phyloP scores from a whole-genome alignment of 2,113 vertebrate genomes.

The Podilymbus podiceps region DNA sequence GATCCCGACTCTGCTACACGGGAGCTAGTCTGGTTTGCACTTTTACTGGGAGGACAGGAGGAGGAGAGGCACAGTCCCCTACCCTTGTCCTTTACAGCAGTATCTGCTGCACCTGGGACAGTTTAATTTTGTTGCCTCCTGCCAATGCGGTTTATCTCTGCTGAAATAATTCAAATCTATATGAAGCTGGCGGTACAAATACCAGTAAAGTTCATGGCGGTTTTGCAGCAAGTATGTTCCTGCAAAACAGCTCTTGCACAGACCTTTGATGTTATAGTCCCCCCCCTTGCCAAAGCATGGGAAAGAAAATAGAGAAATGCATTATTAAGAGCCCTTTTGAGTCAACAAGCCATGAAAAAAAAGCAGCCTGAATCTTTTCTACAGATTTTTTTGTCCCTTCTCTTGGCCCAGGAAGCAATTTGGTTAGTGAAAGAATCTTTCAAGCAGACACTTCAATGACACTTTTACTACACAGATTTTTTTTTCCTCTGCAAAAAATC shows the following conservation, averaged over 20 bases:
- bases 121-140: background rate
- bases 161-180: background rate
- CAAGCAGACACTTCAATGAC: background rate
- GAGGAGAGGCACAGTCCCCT: background rate
- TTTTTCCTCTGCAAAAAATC: background rate
- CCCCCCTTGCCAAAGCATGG: background rate
- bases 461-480: background rate
- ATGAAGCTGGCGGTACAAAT: background rate
- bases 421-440: background rate
- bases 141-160: background rate
- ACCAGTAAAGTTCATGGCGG: background rate
- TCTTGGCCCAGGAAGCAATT: background rate
- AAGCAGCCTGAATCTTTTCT: background rate
- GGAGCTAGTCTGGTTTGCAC: background rate
- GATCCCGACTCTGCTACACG: fast-evolving
- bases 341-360: background rate
- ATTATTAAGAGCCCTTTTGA: background rate
- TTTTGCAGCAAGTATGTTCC: background rate
- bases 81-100: background rate
- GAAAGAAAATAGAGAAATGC: background rate
- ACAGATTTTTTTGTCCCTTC: background rate
- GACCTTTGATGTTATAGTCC: background rate
- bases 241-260: background rate
- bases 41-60: fast-evolving
- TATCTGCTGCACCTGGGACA: background rate